A percentile compares a stretch with the other conserved stretches of the same genome.
Evolutionary conservation across 2,113 vertebrate species (phyloP).

Genomic region (Cavia porcellus): DNA sequence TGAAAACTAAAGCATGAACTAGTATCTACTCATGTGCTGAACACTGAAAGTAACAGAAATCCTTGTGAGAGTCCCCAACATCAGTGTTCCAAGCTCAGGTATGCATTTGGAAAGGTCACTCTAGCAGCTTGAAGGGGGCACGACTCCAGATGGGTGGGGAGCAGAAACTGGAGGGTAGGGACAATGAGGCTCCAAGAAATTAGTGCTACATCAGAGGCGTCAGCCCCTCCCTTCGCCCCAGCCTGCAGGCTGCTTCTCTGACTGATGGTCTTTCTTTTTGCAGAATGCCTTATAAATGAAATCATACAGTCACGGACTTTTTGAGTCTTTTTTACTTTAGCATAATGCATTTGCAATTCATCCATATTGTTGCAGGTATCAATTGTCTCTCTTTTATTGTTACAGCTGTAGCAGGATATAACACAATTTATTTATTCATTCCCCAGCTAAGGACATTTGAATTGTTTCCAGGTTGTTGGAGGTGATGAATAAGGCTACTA

Average conservation of each 20-base stretch:
- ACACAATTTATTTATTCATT: constrained; percentile 13
- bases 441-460: constrained; percentile 38
- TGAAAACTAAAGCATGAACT: neutral
- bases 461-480: constrained; percentile 20
- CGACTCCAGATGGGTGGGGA: neutral
- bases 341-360: neutral
- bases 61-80: neutral
- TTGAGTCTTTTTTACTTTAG: neutral
- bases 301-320: neutral
- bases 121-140: neutral
- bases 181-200: neutral
- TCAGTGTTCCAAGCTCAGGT: too few species aligned
- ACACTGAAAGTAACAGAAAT: too few species aligned
- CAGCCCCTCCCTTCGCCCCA: neutral
- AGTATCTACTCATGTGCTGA: neutral
- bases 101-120: neutral
- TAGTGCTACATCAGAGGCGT: too few species aligned
- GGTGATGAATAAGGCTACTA: constrained; percentile 47
- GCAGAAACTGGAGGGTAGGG: neutral
- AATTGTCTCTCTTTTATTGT: neutral
- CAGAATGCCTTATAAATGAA: neutral
- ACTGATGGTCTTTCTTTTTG: neutral
- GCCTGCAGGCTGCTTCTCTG: too few species aligned
- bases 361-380: neutral
- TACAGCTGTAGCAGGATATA: neutral